phyloP scores from a whole-genome alignment of 2,113 vertebrate species.

The Rhegmatorhina hoffmannsi region DNA sequence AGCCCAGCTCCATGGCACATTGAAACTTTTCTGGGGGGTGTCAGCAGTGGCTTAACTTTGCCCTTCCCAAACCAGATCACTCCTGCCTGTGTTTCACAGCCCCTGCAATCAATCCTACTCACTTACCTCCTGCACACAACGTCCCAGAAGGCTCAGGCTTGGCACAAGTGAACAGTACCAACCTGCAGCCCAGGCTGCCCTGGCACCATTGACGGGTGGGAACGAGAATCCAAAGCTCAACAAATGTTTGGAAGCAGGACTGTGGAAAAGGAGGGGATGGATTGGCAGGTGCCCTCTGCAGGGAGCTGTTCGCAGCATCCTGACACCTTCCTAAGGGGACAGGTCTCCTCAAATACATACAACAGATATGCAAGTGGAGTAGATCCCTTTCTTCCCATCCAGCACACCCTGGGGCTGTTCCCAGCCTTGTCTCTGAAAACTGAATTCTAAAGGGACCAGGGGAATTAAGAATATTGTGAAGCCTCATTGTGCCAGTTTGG shows the following conservation, averaged over 20 bases:
- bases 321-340: not conserved
- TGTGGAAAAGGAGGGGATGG: not conserved
- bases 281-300: not conserved
- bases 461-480: not conserved
- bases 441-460: not conserved
- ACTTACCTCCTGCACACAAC: not conserved
- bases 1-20: fast-evolving
- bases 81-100: not conserved
- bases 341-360: not conserved
- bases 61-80: not conserved
- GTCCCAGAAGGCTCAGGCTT: not conserved
- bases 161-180: not conserved
- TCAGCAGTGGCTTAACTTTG: not conserved
- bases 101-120: not conserved
- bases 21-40: not conserved
- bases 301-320: not conserved
- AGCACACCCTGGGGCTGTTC: not conserved
- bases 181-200: not conserved
- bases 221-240: not conserved
- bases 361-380: not conserved
- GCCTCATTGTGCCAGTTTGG: not conserved
- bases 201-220: not conserved
- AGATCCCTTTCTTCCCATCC: not conserved
- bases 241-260: not conserved
- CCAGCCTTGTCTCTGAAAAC: not conserved